These are phyloP conservation scores for Megalops cyprinoides DNA, from an alignment of 2,797 vertebrate genomes.

Conservation along the genomic window DNA sequence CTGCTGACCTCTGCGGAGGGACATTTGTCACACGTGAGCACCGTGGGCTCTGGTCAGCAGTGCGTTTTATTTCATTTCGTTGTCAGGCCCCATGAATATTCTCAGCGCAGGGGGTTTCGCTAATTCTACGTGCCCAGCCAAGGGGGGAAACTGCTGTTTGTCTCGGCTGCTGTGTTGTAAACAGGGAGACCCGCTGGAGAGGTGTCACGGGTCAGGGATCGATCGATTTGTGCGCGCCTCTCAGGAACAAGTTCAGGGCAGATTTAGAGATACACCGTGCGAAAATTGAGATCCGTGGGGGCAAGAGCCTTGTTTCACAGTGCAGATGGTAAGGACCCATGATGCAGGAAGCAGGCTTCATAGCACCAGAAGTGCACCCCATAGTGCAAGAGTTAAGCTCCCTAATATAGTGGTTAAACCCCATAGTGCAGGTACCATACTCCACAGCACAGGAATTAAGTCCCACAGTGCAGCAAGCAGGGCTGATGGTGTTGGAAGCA, in stretches of 20 bases:
- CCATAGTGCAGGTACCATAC: not conserved
- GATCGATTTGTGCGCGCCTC: not conserved
- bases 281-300: not conserved
- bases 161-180: not conserved
- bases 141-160: not conserved
- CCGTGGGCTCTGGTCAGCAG: not conserved
- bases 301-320: not conserved
- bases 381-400: no score
- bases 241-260: not conserved
- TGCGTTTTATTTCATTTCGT: constrained; percentile 1
- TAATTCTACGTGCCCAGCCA: not conserved
- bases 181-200: not conserved
- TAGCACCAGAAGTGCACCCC: no score
- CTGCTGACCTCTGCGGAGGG: not conserved
- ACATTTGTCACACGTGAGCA: not conserved
- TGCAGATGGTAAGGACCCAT: not conserved
- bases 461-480: not conserved
- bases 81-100: not conserved
- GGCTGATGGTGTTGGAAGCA: not conserved
- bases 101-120: not conserved
- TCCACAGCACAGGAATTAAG: not conserved
- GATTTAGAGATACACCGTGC: no score
- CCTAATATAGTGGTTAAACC: no score
- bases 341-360: no score
- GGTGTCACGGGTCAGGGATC: not conserved